Evolutionary conservation across 2,797 vertebrate genomes (phyloP), one percentile per base, ranked within the genome.

Genomic region (Cossypha niveicapilla): DNA sequence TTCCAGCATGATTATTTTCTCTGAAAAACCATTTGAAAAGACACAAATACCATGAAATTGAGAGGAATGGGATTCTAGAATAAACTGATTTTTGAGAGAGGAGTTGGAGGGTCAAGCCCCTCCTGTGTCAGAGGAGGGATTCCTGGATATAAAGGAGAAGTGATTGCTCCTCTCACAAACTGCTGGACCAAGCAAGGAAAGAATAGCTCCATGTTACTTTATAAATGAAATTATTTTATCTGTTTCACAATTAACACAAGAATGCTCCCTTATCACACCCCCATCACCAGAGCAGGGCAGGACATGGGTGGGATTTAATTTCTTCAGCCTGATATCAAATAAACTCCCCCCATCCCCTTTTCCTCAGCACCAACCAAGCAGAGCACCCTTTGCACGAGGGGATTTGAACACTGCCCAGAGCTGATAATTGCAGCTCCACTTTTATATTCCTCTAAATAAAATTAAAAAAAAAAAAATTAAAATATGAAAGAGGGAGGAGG

Each of bases 51-150:
- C 75, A 74, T 13, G 57, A 86, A 87, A 87, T 61, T 37, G 63
- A 57, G 63, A 93, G 86, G 78, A 83, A 58, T 11, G 22, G 77
- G 50, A 41, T 32, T 62, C 54, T 73, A 25, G 19, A 68, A 76
- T 23, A 77, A 93, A 70, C 8, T 63, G 22, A 47, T 50, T 90
- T 93, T 79, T 28, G 27, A 45, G 76, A 71, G 66, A 83, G 65
- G 50, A 93, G 70, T 12, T 47, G 47, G 35, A 72, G 21, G 54
- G 45, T 56, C 77, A 76, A 35, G 21, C 14, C 44, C 51, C 72
- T 66, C 39, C 74, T 10, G 21, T 35, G 27, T 12, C n/a, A 6
- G 63, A 42, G 87, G 63, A 81, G 47, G 3, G 61, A 51, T 23
- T 37, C 32, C 70, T 75, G 23, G 44, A 27, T 6, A 28, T 2